Evolutionary conservation across 2,888 invertebrate genomes (phyloP).

Genomic region (Schizotus pectinicornis): DNA sequence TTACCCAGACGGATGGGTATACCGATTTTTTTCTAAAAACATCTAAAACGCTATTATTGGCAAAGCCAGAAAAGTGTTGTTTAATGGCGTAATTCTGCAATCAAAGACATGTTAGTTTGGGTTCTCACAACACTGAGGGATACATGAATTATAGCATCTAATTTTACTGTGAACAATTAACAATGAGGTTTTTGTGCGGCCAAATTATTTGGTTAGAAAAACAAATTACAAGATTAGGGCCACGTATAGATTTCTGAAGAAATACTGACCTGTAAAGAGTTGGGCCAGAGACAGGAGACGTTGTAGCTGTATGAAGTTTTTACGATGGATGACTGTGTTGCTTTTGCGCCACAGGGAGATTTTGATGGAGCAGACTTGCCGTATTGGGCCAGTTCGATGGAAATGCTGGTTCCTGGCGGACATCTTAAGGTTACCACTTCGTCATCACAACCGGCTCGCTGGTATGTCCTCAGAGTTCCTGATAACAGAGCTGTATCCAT

Average conservation of each 20-base stretch:
- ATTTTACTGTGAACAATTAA: neutral
- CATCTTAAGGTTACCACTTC: conserved; percentile 87
- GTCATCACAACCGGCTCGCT: conserved; percentile 91
- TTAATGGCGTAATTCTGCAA: conserved; percentile 16
- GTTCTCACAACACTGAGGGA: neutral
- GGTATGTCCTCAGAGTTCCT: conserved; percentile 89
- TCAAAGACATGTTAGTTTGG: conserved; percentile 23
- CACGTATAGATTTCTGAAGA: neutral
- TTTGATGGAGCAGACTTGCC: conserved; percentile 67
- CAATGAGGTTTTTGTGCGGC: no score
- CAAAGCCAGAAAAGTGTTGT: no score
- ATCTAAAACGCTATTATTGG: no score
- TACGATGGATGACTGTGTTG: conserved; percentile 53
- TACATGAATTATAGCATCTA: neutral
- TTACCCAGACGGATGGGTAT: conserved; percentile 1
- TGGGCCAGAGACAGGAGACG: conserved; percentile 77
- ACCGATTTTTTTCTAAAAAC: neutral
- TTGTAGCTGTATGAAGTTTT: conserved; percentile 64
- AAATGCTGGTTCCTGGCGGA: conserved; percentile 89
- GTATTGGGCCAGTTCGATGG: conserved; percentile 89
- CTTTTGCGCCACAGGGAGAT: conserved; percentile 48
- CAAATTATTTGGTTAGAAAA: neutral
- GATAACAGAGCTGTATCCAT: conserved; percentile 79
- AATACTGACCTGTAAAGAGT: conserved; percentile 75
- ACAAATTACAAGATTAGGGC: neutral